Base-by-base conservation (phyloP, 2,888 invertebrate species). In the Belgica antarctica region DNA sequence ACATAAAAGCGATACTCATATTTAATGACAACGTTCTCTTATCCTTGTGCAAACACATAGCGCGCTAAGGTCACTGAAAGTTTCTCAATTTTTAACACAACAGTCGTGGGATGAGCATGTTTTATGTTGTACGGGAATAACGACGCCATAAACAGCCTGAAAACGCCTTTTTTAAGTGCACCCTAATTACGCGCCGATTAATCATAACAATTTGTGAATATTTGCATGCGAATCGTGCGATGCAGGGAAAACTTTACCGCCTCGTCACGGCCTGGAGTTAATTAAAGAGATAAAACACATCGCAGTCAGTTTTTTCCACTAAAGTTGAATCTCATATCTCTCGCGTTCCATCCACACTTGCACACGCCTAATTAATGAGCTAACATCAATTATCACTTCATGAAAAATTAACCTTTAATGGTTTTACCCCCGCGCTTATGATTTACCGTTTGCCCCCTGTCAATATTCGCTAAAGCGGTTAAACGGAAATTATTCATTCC, bases 311-410 rank as follows among this genome's bases (percentile, higher is more conserved):
- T 17, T 15, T 8, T 22, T 25, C 27, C 59, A 27, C n/a, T 59
- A n/a, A 41, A 41, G 41, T 15, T 5, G 12, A 41, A 41, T 41
- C 41, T 41, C 25, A 7, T n/a, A 15, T 12, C 17, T 46, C 27
- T 24, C 59, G 27, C 27, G 52, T 59, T 59, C 19, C 27, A 27
- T 12, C 25, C 25, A n/a, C 17, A 46, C n/a, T n/a, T n/a, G n/a
- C n/a, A n/a, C n/a, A n/a, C n/a, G n/a, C n/a, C n/a, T n/a, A 12
- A 68, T 52, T 47, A 68, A 68, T 68, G 68, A 57, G 68, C 31
- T 47, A 34, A 31, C 68, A 68, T 68, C 68, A 68, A 68, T 68
- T 68, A 68, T 68, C 52, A 34, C 68, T 68, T 68, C 57, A 68
- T 68, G 68, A 68, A 68, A 68, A 68, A 68, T 68, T 68, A 65